These are phyloP conservation scores for Megaleporinus macrocephalus DNA, from an alignment of 2,113 vertebrate genomes.

Conservation along the genomic window DNA sequence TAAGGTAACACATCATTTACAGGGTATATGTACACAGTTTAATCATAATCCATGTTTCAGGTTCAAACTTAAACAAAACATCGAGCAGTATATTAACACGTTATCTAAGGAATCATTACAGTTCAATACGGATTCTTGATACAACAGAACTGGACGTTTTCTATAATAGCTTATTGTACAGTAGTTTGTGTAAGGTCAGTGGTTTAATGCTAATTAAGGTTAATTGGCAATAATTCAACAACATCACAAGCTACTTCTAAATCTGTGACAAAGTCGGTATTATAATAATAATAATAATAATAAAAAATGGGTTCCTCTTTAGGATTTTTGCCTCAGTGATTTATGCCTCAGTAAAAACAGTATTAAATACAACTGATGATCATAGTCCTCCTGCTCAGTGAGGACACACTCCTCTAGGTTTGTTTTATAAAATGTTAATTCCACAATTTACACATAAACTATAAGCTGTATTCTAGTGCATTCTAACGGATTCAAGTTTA, in stretches of 20 bases:
- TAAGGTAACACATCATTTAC: neutral
- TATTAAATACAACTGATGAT: neutral
- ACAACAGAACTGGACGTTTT: neutral
- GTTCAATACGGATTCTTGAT: neutral
- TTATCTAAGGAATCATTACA: neutral
- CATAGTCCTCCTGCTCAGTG: neutral
- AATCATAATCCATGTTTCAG: neutral
- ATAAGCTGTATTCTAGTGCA: neutral
- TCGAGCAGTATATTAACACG: too few relatives aligned
- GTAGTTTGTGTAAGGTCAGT: neutral
- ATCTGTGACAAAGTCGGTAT: neutral
- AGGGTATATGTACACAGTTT: neutral
- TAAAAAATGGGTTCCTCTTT: too few relatives aligned
- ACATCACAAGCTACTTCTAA: neutral
- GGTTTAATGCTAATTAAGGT: neutral
- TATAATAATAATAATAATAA: neutral
- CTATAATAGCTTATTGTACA: neutral
- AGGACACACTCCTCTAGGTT: neutral
- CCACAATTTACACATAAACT: neutral
- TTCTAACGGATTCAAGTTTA: conserved; percentile 11
- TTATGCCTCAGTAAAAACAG: neutral
- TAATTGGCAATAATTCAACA: conserved; percentile 1
- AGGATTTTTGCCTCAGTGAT: neutral
- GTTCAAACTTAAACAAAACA: too few relatives aligned
- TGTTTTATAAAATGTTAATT: neutral